phyloP scores from a whole-genome alignment of 2,113 vertebrate genomes.

The Melanocharis versteri region DNA sequence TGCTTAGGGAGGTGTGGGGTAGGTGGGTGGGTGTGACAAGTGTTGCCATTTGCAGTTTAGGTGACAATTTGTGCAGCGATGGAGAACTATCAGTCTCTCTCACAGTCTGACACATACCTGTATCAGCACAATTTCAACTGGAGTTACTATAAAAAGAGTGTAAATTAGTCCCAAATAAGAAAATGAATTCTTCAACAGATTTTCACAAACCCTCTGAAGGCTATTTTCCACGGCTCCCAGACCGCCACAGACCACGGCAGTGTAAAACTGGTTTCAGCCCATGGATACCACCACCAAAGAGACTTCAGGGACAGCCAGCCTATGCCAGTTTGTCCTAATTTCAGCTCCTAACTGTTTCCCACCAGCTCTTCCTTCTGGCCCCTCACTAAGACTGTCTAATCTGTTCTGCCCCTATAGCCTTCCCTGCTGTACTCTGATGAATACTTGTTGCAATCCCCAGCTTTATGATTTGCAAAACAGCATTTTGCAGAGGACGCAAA shows the following conservation, averaged over 20 bases:
- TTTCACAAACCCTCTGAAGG: not conserved
- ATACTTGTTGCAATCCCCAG: not conserved
- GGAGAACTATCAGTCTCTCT: not conserved
- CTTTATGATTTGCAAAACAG: conserved; percentile 29
- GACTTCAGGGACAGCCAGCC: not conserved
- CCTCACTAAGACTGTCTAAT: not conserved
- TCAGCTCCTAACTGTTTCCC: not conserved
- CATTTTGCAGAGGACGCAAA: not conserved
- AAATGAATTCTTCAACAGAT: not conserved
- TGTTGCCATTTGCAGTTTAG: not conserved
- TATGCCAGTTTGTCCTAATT: not conserved
- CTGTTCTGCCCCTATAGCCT: not conserved
- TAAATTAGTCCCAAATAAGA: not conserved
- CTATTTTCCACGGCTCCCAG: not conserved
- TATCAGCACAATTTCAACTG: not conserved
- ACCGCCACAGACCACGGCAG: not conserved
- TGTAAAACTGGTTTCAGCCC: not conserved
- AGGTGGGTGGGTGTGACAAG: not conserved
- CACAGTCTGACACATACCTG: not conserved
- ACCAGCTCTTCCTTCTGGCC: not conserved
- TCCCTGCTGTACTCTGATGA: not conserved
- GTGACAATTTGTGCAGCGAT: not conserved
- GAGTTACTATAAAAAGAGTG: not conserved
- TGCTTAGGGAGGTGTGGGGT: rapidly evolving
- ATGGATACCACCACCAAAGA: not conserved